Conservation (phyloP, 2,888 invertebrate genomes). For the Cerastis leucographa region DNA sequence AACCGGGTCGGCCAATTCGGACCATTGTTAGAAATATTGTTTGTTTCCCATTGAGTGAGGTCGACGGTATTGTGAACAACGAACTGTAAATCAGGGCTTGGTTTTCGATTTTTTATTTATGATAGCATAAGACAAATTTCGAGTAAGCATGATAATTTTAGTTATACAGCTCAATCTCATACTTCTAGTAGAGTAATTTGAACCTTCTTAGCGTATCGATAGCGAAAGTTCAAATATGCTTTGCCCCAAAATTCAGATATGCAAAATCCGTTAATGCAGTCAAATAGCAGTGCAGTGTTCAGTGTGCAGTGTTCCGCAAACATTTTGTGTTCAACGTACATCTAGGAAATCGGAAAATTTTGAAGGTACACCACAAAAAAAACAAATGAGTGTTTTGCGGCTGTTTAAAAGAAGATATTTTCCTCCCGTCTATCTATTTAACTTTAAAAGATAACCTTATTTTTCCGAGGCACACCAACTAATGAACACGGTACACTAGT, state of each 20-base stretch:
- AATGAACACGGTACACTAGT: too few species aligned
- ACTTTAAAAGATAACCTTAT: too few species aligned
- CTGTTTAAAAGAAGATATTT: too few species aligned
- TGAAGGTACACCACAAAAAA: too few species aligned
- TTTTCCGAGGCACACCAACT: too few species aligned
- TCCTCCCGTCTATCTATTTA: too few species aligned
- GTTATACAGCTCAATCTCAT: not conserved
- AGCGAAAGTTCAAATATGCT: not conserved
- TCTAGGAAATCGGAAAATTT: too few species aligned
- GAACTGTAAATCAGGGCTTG: constrained; percentile 44
- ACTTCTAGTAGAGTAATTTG: not conserved
- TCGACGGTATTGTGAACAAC: constrained; percentile 70
- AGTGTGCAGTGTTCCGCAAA: too few species aligned
- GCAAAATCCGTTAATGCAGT: not conserved
- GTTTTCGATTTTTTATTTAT: constrained; percentile 47
- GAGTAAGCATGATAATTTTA: not conserved
- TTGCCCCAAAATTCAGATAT: not conserved
- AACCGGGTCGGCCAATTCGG: constrained; percentile 70
- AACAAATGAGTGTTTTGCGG: too few species aligned
- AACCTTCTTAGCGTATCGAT: not conserved
- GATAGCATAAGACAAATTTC: not conserved
- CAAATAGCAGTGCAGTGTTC: too few species aligned
- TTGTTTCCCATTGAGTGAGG: constrained; percentile 68
- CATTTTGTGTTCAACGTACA: too few species aligned
- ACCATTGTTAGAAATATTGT: constrained; percentile 84